phyloP scores from a whole-genome alignment of 2,113 vertebrate species.

The Oxyura jamaicensis region DNA sequence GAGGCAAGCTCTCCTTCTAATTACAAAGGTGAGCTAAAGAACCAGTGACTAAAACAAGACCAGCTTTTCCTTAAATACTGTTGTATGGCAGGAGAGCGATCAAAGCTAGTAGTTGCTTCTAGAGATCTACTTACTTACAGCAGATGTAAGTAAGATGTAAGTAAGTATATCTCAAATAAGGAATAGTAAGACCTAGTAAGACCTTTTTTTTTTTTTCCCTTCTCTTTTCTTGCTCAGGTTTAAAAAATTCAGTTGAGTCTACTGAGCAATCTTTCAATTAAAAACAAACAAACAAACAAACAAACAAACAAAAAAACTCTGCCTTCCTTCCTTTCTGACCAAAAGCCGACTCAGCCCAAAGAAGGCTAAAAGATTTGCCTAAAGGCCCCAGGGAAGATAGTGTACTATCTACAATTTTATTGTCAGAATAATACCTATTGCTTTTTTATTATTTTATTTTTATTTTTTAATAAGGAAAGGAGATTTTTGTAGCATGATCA shows the following conservation, averaged over 20 bases:
- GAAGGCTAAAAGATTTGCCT: not conserved
- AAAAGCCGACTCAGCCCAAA: not conserved
- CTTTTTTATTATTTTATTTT: not conserved
- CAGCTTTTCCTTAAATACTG: conserved; percentile 39
- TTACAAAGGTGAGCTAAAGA: conserved; percentile 42
- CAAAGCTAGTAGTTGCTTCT: not conserved
- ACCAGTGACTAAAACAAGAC: conserved; percentile 52
- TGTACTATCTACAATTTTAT: not conserved
- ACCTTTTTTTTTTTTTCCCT: not conserved
- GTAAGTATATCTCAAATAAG: not conserved
- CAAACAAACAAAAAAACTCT: too few relatives aligned
- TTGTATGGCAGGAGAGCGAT: conserved; percentile 16
- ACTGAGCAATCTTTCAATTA: not conserved
- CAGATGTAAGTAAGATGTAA: too few relatives aligned
- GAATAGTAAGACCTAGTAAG: not conserved
- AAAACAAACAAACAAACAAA: too few relatives aligned
- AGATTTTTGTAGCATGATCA: not conserved
- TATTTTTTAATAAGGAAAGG: not conserved
- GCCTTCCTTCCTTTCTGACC: not conserved
- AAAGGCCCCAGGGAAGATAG: not conserved
- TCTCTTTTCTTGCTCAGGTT: not conserved
- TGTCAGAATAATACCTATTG: not conserved
- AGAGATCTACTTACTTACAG: not conserved
- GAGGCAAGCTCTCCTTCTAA: conserved; percentile 44
- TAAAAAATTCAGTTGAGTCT: not conserved